Evolutionary conservation across 2,113 vertebrate genomes (phyloP).

Genomic region (Cyprinodon variegatus): DNA sequence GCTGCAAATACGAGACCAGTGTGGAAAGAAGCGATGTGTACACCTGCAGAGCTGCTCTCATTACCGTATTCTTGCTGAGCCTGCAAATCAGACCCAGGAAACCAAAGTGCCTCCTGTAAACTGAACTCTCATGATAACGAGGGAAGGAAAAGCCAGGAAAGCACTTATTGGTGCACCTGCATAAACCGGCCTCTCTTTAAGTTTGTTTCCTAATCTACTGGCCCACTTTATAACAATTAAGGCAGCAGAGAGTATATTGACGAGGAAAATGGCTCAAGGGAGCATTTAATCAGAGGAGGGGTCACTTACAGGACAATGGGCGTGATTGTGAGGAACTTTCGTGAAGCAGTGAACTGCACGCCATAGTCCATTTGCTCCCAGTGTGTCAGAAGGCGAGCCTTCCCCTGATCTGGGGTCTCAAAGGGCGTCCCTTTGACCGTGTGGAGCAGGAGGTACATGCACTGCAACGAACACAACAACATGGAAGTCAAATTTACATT

Average conservation of each 20-base stretch:
- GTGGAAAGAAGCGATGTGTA: conserved; percentile 6
- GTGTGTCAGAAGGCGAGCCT: conserved; percentile 92
- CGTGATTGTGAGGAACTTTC: conserved; percentile 97
- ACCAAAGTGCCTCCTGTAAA: conserved; percentile 37
- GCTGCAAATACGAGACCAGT: conserved; percentile 23
- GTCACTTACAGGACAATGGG: conserved; percentile 93
- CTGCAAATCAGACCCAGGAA: conserved; percentile 35
- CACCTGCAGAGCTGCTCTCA: conserved; percentile 56
- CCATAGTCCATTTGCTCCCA: conserved; percentile 99
- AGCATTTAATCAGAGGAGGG: background rate
- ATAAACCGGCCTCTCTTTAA: background rate
- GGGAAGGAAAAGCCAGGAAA: conserved; percentile 25
- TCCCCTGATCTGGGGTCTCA: conserved; percentile 95
- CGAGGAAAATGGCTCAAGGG: background rate
- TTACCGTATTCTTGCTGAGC: conserved; percentile 48
- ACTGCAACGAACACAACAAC: conserved; percentile 72
- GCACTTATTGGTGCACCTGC: conserved; percentile 17
- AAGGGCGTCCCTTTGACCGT: conserved; percentile 97
- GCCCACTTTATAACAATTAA: background rate
- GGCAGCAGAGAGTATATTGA: too few species aligned
- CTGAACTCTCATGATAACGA: conserved; percentile 47
- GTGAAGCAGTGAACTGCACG: conserved; percentile 93
- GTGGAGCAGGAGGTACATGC: conserved; percentile 97
- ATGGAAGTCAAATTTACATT: background rate
- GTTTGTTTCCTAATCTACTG: conserved; percentile 4